Evolutionary conservation across 2,113 vertebrate genomes (phyloP), one percentile per base, ranked within the genome.

Genomic region (Mirounga angustirostris): DNA sequence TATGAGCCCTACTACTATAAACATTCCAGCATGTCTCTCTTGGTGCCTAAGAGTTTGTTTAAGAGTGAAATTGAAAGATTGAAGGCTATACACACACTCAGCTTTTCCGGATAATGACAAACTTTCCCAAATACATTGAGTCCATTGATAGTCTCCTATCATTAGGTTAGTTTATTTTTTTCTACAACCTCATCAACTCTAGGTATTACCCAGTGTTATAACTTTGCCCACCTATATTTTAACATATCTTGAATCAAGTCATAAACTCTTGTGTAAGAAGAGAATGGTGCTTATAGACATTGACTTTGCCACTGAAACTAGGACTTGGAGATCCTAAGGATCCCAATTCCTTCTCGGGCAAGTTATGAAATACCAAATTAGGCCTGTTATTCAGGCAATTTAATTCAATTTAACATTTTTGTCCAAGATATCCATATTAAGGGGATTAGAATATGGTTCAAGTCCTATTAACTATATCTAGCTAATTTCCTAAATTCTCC

Each of bases 351-450:
- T 78, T 88, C n/a, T 92, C 15, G 65, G 69, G 56, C 36, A 79
- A 92, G 43, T 84, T 82, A 65, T 88, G 40, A 92, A 91, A 90
- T 84, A 54, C n/a, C 71, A 84, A 85, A 19, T 28, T 81, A 40
- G 16, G 9, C 80, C 22, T 67, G 52, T 85, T 88, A 69, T 74
- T 4, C 43, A 71, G 43, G 36, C 4, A 86, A 78, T 73, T 84
- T 92, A 36, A 69, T 69, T 58, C n/a, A 67, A 73, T 43, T 87
- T 58, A 73, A 95, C 88, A 63, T 88, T 89, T 98, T 81, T 81
- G 58, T 65, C 22, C 73, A 13, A 86, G 40, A 46, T 91, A 58
- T 78, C 28, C 24, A 3, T 61, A 30, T 21, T 76, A 95, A 89
- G 94, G 22, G 8, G 18, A 94, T n/a, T 95, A 63, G 15, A 59